Percentiles rank a stretch among this genome's conserved stretches.
Conservation (phyloP, 2,113 vertebrate genomes). For the Platichthys flesus region DNA sequence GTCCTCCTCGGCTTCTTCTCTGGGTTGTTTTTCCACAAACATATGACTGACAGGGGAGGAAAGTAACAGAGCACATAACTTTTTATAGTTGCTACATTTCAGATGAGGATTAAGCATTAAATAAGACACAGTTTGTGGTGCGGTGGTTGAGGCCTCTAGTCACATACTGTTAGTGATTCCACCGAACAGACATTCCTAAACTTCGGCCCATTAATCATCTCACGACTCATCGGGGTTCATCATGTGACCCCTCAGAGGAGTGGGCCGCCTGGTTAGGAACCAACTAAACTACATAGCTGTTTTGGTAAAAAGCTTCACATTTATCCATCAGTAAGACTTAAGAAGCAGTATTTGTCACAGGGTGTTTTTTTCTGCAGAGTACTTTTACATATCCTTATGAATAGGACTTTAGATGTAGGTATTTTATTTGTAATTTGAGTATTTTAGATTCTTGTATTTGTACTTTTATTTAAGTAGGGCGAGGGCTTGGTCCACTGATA, state of each 20-base stretch:
- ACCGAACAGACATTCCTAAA: neutral
- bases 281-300: neutral
- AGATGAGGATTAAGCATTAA: neutral
- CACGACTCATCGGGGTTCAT: neutral
- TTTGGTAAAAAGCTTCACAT: neutral
- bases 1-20: constrained; percentile 38
- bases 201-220: neutral
- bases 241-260: neutral
- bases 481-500: neutral
- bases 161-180: neutral
- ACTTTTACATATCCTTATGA: neutral
- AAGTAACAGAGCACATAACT: neutral
- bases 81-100: neutral
- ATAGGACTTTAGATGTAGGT: neutral
- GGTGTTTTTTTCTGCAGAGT: neutral
- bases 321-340: neutral
- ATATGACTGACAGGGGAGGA: neutral
- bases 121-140: neutral
- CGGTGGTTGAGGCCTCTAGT: neutral
- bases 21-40: constrained; percentile 45
- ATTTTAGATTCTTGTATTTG: neutral
- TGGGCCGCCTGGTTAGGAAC: no score
- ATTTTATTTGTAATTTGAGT: neutral
- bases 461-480: neutral
- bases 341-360: no score